Percentiles rank a stretch among this genome's conserved stretches.
phyloP scores from a whole-genome alignment of 2,888 invertebrate species.

The Lithodes maja region DNA sequence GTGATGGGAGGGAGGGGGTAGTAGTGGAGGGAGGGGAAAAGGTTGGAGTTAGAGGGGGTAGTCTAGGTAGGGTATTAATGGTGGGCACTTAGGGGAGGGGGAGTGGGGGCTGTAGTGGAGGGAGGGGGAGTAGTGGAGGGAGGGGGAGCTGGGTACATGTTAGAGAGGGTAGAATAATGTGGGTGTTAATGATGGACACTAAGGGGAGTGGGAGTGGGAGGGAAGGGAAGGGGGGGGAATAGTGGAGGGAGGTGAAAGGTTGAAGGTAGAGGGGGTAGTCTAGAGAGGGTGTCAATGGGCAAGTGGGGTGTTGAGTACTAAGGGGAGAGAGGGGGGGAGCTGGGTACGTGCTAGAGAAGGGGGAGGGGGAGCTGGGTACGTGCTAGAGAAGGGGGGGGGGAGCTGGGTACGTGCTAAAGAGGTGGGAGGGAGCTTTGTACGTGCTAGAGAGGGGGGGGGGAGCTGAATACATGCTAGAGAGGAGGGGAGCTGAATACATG shows the following conservation, averaged over 20 bases:
- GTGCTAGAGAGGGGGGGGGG: neutral
- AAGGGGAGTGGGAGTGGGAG: too few species aligned
- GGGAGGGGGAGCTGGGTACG: neutral
- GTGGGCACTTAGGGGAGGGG: neutral
- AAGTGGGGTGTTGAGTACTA: neutral
- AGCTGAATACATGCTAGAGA: neutral
- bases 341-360: neutral
- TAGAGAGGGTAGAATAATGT: neutral
- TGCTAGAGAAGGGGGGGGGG: neutral
- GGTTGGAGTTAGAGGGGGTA: neutral
- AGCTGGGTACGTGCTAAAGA: neutral
- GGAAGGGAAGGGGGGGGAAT: neutral
- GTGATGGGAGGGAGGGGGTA: neutral
- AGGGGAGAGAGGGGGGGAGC: neutral
- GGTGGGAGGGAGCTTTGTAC: neutral
- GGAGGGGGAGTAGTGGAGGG: neutral
- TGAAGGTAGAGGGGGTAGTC: neutral
- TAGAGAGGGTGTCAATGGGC: neutral
- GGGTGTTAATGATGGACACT: neutral
- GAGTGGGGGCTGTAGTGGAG: neutral
- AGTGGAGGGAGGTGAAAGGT: neutral
- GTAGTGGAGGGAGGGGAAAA: neutral
- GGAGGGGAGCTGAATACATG: neutral
- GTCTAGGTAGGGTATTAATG: neutral
- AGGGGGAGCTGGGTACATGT: neutral